phyloP scores from a whole-genome alignment of 2,797 vertebrate species.

The Neosilurus hyrtlii region DNA sequence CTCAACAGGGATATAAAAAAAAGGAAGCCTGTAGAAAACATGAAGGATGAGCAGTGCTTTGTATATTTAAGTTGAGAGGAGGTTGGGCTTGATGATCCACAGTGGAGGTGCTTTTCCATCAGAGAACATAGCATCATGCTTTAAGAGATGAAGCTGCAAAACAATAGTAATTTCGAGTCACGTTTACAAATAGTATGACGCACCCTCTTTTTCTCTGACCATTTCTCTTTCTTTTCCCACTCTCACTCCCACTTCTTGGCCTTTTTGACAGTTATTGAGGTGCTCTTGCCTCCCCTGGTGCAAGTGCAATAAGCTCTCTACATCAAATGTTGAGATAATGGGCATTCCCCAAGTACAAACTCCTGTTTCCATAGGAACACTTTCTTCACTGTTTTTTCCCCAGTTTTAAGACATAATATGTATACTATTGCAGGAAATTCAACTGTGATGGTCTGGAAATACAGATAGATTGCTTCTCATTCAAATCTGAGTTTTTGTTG shows the following conservation, averaged over 20 bases:
- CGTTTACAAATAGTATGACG: conserved; percentile 35
- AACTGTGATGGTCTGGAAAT: conserved; percentile 7
- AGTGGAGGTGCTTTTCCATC: neutral
- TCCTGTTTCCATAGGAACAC: conserved; percentile 65
- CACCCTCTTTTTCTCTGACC: neutral
- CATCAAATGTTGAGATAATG: conserved; percentile 52
- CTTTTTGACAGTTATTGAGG: conserved; percentile 43
- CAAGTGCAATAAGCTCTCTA: conserved; percentile 59
- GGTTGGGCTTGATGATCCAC: neutral
- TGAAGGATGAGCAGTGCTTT: conserved; percentile 22
- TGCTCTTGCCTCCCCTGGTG: conserved; percentile 48
- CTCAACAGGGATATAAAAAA: conserved; percentile 20
- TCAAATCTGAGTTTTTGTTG: neutral
- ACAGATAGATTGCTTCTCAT: neutral
- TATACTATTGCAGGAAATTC: neutral
- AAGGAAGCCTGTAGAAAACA: conserved; percentile 25
- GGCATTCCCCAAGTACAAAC: conserved; percentile 49
- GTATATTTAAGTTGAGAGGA: conserved; percentile 10
- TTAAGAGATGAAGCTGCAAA: neutral
- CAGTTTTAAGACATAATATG: conserved; percentile 45
- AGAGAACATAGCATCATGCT: neutral
- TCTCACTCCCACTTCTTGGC: conserved; percentile 3
- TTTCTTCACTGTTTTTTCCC: conserved; percentile 26
- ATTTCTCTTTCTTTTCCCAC: neutral
- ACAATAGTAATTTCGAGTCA: conserved; percentile 18